Evolutionary conservation across 1,140 invertebrate species (phyloP), one percentile per base, ranked within the genome.

Genomic region (Episyrphus balteatus): DNA sequence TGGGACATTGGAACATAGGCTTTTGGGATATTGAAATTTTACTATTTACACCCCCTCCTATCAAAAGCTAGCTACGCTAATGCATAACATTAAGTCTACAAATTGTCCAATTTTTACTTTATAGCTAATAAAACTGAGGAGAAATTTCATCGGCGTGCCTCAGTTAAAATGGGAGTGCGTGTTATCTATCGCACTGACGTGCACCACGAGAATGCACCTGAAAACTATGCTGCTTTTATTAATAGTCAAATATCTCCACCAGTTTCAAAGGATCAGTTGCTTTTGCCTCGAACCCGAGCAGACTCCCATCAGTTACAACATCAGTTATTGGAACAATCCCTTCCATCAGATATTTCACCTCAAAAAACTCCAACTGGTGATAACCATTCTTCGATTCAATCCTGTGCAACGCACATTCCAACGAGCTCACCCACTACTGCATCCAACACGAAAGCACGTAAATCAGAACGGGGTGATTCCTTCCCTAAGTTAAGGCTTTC

Each of bases 151-250:
- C 55, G 63, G 10, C 56, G 61, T 10, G 61, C 63, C 18, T 59
- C 63, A 1, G 63, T 66, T 5, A 66, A 62, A 41, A 66, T 66
- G 63, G 59, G 63, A 1, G 59, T 66, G 1, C 49, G 63, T 6
- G 63, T 66, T 38, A 66, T 66, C 17, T 63, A 66, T 50, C 61
- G 63, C 41, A 66, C 63, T 26, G 63, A 66, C 42, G 57, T 66
- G 9, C 60, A 61, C 8, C 50, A 53, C 0, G 1, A 42, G 13
- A 42, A 42, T 26, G 55, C 47, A 0, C 44, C 56, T 9, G 63
- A 62, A 30, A 51, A 66, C 19, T 66, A 54, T 47, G 61, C 61
- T n/a, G 54, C 62, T 11, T 51, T 54, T 12, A 43, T 54, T 2
- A 60, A 63, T 1, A 54, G 56, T n/a, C 60, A 56, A 7, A 51